Evolutionary conservation across 2,113 vertebrate species (phyloP).

Genomic region (Euleptes europaea): DNA sequence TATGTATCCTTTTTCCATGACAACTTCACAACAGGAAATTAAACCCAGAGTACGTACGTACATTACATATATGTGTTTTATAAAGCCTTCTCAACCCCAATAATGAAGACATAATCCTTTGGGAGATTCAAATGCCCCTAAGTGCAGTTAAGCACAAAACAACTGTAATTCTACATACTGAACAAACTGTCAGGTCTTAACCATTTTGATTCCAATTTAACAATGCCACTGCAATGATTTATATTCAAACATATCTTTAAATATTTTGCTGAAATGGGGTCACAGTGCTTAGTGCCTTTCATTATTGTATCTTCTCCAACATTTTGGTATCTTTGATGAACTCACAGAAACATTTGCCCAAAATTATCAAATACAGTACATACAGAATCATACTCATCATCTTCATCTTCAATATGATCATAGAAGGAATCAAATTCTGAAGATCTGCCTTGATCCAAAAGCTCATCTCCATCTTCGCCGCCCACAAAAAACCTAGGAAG

Average conservation of each 20-base stretch:
- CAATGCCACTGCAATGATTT: neutral
- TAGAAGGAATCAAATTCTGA: conserved; percentile 81
- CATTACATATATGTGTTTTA: neutral
- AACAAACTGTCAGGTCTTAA: neutral
- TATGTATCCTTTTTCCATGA: neutral
- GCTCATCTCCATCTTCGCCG: conserved; percentile 83
- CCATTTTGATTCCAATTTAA: neutral
- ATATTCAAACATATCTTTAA: neutral
- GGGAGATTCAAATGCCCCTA: neutral
- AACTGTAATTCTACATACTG: neutral
- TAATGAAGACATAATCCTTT: neutral
- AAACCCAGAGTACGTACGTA: neutral
- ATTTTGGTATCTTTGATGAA: neutral
- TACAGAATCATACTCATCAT: conserved; percentile 89
- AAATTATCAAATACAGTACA: conserved; percentile 48
- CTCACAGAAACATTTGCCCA: neutral
- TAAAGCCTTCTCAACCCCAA: neutral
- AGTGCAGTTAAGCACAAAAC: neutral
- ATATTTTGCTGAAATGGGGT: neutral
- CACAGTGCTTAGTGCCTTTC: neutral
- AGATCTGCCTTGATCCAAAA: conserved; percentile 73
- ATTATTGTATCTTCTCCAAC: neutral
- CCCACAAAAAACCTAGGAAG: conserved; percentile 86
- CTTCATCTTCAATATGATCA: conserved; percentile 84
- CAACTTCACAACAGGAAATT: neutral